phyloP scores from a whole-genome alignment of 1,140 invertebrate species.

The Anoplolepis gracilipes region DNA sequence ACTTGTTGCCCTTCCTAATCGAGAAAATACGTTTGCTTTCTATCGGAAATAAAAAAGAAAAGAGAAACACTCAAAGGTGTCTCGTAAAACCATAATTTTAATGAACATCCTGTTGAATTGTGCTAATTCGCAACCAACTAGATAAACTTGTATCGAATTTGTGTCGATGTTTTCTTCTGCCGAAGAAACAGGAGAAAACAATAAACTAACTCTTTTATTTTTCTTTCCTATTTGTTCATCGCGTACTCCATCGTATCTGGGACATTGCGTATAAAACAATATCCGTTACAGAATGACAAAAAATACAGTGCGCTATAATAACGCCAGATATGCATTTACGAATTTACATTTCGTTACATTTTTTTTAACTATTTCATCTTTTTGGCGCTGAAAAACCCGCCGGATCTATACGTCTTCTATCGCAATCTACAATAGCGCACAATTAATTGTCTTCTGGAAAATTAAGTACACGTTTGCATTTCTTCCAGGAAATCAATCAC shows the following conservation, averaged over 20 bases:
- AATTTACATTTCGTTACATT: neutral
- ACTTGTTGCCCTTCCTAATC: constrained; percentile 5
- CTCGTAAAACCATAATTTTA: neutral
- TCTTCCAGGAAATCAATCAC: constrained; percentile 31
- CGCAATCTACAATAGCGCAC: neutral
- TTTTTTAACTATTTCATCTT: neutral
- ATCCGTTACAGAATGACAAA: constrained; percentile 14
- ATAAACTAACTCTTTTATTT: neutral
- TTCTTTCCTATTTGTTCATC: neutral
- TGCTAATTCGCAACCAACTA: neutral
- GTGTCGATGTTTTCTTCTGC: no score
- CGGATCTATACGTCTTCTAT: constrained; percentile 24
- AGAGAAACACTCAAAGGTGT: neutral
- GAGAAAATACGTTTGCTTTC: constrained; percentile 38
- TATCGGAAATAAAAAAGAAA: constrained; percentile 19
- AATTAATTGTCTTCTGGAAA: constrained; percentile 64
- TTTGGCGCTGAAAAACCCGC: neutral
- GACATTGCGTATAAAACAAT: constrained; percentile 31
- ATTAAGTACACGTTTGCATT: constrained; percentile 56
- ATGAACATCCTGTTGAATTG: neutral
- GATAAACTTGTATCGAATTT: neutral
- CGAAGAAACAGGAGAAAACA: neutral
- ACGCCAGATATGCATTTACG: neutral
- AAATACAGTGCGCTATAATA: neutral
- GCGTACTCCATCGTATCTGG: neutral